Percentiles rank a stretch among this genome's conserved stretches.
phyloP scores from a whole-genome alignment of 1,140 invertebrate genomes.

The Sarcophaga bullata region DNA sequence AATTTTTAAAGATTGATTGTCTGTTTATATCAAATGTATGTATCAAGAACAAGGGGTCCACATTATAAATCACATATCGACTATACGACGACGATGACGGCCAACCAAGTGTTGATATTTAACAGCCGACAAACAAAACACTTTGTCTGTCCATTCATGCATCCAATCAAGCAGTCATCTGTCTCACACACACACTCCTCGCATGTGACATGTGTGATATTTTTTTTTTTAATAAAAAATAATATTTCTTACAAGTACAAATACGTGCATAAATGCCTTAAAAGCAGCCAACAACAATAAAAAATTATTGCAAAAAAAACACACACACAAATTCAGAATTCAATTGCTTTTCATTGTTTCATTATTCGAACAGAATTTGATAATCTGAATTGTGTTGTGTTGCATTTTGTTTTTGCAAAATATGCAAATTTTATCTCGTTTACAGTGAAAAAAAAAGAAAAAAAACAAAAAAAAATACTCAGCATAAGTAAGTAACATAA shows the following conservation, averaged over 20 bases:
- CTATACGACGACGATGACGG: neutral
- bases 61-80: constrained; percentile 21
- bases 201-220: constrained; percentile 1
- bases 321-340: no score
- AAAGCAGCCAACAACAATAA: neutral
- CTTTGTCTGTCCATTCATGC: no score
- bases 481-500: neutral
- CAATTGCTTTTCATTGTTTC: neutral
- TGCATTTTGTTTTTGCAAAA: constrained; percentile 28
- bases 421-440: constrained; percentile 35
- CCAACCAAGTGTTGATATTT: neutral
- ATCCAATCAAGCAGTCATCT: no score
- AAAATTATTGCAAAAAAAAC: no score
- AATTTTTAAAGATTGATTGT: neutral
- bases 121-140: constrained; percentile 6
- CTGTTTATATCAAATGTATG: constrained; percentile 18
- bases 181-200: neutral
- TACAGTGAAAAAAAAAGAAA: neutral
- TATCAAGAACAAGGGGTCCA: constrained; percentile 26
- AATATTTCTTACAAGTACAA: constrained; percentile 24
- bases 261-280: constrained; percentile 36
- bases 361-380: neutral
- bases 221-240: neutral
- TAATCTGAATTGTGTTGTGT: neutral
- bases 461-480: neutral